These are phyloP conservation scores for Callyntrura guangdongensis DNA, from an alignment of 2,888 invertebrate species.

Conservation along the genomic window DNA sequence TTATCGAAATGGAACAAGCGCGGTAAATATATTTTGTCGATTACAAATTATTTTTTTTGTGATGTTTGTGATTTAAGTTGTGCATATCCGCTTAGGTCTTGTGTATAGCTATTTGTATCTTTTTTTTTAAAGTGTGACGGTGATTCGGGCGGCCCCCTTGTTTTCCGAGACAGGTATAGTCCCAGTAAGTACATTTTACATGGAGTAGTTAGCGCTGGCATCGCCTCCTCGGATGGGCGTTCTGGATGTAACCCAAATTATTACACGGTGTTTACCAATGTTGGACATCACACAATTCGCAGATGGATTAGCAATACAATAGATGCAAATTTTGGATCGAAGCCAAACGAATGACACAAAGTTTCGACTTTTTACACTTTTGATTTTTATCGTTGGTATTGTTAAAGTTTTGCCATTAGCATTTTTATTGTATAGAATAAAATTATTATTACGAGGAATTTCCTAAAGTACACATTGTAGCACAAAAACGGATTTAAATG, in stretches of 20 bases:
- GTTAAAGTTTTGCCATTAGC: too few species aligned
- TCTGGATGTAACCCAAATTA: constrained; percentile 86
- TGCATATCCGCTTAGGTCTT: too few species aligned
- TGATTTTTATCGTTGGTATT: background rate
- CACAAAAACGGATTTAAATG: too few species aligned
- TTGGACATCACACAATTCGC: constrained; percentile 82
- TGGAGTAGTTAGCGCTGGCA: constrained; percentile 85
- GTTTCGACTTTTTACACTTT: constrained; percentile 39
- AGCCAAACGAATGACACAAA: background rate
- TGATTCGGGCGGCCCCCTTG: constrained; percentile 79
- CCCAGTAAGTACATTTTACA: constrained; percentile 78
- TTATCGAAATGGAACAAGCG: constrained; percentile 87
- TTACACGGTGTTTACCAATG: constrained; percentile 87
- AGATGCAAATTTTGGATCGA: constrained; percentile 6
- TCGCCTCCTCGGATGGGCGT: constrained; percentile 85
- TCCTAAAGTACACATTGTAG: too few species aligned
- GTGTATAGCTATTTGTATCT: too few species aligned
- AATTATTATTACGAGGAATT: too few species aligned
- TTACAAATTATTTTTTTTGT: too few species aligned
- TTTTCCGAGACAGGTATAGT: constrained; percentile 73
- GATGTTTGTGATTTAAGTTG: too few species aligned
- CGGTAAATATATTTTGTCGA: too few species aligned
- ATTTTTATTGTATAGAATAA: too few species aligned
- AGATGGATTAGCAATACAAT: constrained; percentile 76
- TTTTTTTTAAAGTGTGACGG: background rate